These are phyloP conservation scores for Drosophila borealis DNA, from an alignment of 2,888 invertebrate genomes.

Conservation along the genomic window DNA sequence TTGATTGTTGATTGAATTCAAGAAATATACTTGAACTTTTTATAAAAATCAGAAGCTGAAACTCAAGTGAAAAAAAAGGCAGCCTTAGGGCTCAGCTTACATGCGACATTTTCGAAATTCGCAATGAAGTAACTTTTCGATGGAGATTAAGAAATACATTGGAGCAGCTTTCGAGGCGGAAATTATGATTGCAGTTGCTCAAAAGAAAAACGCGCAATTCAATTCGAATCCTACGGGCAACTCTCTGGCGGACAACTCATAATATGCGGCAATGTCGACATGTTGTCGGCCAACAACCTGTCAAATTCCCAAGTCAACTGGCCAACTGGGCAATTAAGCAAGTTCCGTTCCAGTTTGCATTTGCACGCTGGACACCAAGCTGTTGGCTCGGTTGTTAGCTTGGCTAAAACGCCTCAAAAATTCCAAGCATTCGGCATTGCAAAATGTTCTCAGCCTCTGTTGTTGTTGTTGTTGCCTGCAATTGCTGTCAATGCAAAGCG, in stretches of 20 bases:
- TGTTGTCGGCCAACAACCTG: slow-evolving; percentile 58
- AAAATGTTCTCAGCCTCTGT: slow-evolving; percentile 66
- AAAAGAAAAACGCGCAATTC: slow-evolving; percentile 1
- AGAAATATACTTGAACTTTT: no score
- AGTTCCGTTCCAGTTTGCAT: slow-evolving; percentile 74
- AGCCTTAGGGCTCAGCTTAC: no score
- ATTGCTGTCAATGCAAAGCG: slow-evolving; percentile 73
- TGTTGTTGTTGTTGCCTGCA: slow-evolving; percentile 31
- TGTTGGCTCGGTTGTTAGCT: slow-evolving; percentile 8
- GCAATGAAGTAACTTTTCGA: no score
- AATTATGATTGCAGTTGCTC: slow-evolving; percentile 1
- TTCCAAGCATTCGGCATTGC: slow-evolving; percentile 69
- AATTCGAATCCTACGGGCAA: slow-evolving; percentile 30
- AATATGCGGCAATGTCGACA: slow-evolving; percentile 40
- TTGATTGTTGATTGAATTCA: no score
- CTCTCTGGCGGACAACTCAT: slow-evolving; percentile 16
- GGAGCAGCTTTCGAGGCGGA: no score
- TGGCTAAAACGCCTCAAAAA: slow-evolving; percentile 64
- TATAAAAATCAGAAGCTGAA: no score
- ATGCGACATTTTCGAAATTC: no score
- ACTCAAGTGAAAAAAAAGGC: no score
- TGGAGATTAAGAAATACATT: no score
- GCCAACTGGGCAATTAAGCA: slow-evolving; percentile 67
- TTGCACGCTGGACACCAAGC: no score
- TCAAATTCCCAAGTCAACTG: slow-evolving; percentile 49